Evolutionary conservation across 2,888 invertebrate species (phyloP).

Genomic region (Cantharis lateralis): DNA sequence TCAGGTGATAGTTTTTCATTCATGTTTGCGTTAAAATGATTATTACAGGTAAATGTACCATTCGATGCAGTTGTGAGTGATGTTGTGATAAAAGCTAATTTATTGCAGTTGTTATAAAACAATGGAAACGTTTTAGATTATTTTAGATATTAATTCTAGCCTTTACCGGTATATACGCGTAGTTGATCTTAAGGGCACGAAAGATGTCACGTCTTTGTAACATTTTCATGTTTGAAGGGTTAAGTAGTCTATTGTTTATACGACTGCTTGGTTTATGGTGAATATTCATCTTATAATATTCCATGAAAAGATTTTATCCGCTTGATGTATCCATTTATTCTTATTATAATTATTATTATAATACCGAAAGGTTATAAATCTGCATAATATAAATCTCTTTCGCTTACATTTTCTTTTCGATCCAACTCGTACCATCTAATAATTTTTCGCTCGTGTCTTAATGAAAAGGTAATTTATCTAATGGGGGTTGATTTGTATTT

Average conservation of each 20-base stretch:
- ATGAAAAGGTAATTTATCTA: too few relatives aligned
- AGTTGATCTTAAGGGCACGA: neutral
- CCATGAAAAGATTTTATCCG: neutral
- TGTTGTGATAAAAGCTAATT: neutral
- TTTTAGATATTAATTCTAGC: neutral
- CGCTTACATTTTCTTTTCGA: neutral
- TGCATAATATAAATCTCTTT: neutral
- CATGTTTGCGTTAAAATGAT: neutral
- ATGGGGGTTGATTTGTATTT: too few relatives aligned
- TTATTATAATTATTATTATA: neutral
- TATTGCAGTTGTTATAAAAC: neutral
- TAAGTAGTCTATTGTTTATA: neutral
- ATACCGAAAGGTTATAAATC: neutral
- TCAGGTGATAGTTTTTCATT: neutral
- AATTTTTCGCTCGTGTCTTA: neutral
- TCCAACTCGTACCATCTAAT: neutral
- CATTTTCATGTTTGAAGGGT: neutral
- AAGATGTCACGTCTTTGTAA: slow-evolving; percentile 11
- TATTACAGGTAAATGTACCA: neutral
- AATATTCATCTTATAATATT: neutral
- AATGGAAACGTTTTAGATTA: neutral
- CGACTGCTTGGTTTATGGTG: neutral
- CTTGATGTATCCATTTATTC: neutral
- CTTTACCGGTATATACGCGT: neutral
- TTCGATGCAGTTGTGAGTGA: neutral